Evolutionary conservation across 2,797 vertebrate genomes (phyloP), one percentile per base, ranked within the genome.

Genomic region (Stomatorhinus walkeri): DNA sequence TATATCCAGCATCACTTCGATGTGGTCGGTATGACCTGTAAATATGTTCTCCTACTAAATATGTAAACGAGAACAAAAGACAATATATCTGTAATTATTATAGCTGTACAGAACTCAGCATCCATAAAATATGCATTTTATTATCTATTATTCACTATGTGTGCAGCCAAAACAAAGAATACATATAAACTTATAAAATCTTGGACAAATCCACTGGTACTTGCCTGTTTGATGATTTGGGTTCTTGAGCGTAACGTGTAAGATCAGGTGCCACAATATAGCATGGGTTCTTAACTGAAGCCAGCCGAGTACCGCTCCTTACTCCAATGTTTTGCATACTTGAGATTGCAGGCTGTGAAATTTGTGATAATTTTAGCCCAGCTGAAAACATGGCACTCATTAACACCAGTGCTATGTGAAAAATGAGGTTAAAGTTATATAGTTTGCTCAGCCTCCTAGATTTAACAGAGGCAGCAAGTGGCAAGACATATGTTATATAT

Each of bases 351-450:
- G 36, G 40, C 76, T 81, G 76, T 81, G 76, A 81, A 81, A 46
- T 81, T 46, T 40, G 36, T 81, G 76, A 46, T 81, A 81, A 81
- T 81, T 46, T 81, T 81, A 81, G 76, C 76, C 76, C 76, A 81
- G 16, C 40, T 81, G 76, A 46, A 46, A 81, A 46, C 76, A 46
- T 22, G 19, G 40, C 76, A 81, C 36, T 81, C 76, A 81, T 81
- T 81, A 81, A 81, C 76, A 81, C 76, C 76, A 46, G 40, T 46
- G 8, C 36, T 59, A 81, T 43, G 76, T 46, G 40, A 32, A 81
- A 81, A 81, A 81, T 81, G 1, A 43, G 40, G 76, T 40, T 81
- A 40, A 81, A 43, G 76, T 81, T 81, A 81, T n/a, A 81, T 81
- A 81, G 76, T 46, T 81, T 81, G 40, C 3, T 81, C 40, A 81